A percentile compares a stretch with the other conserved stretches of the same genome.
phyloP scores from a whole-genome alignment of 2,888 invertebrate species.

The Chaetogeoica ovagalla region DNA sequence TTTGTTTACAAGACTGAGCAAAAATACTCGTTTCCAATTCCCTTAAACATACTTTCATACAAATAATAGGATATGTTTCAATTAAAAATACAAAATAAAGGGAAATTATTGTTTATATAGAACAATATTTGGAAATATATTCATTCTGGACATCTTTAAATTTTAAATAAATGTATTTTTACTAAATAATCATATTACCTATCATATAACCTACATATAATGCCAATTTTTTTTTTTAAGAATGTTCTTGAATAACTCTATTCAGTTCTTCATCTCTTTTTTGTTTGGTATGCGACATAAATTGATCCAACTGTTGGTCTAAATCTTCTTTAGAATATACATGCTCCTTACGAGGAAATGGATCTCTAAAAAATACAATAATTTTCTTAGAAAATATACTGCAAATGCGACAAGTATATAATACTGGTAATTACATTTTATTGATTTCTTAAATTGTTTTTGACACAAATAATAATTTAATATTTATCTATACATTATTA shows the following conservation, averaged over 20 bases:
- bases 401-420: too few relatives aligned
- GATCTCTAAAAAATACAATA: slow-evolving; percentile 4
- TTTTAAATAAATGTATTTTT: neutral
- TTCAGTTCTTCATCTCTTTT: slow-evolving; percentile 49
- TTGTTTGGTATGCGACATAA: slow-evolving; percentile 50
- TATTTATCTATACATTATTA: too few relatives aligned
- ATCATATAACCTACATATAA: neutral
- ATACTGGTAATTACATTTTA: too few relatives aligned
- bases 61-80: neutral
- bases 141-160: neutral
- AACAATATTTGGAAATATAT: slow-evolving; percentile 2
- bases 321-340: slow-evolving; percentile 47
- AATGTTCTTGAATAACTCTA: slow-evolving; percentile 47
- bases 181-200: neutral
- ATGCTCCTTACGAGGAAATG: slow-evolving; percentile 32
- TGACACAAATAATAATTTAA: too few relatives aligned
- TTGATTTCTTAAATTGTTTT: too few relatives aligned
- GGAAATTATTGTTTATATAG: neutral
- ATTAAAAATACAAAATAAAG: neutral
- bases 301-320: slow-evolving; percentile 45
- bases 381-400: neutral
- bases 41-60: neutral
- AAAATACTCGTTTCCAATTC: too few relatives aligned
- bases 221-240: neutral
- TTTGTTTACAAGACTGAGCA: too few relatives aligned